A percentile compares a stretch with the other conserved stretches of the same genome.
phyloP scores from a whole-genome alignment of 2,113 vertebrate species.

The Elachura formosa region DNA sequence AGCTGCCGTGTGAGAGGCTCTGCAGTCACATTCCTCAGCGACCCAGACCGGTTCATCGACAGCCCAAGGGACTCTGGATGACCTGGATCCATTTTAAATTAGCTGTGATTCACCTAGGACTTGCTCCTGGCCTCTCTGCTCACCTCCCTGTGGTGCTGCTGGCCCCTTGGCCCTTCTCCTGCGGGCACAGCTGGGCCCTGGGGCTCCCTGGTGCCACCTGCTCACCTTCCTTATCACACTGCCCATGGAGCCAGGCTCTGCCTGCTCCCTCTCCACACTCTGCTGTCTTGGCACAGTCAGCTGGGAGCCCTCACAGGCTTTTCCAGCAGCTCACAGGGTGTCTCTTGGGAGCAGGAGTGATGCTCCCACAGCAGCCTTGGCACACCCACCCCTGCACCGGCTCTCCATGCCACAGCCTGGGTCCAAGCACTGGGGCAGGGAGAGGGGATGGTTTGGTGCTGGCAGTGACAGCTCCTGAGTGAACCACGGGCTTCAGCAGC shows the following conservation, averaged over 20 bases:
- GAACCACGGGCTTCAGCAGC: rapidly evolving
- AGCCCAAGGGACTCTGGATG: constrained; percentile 6
- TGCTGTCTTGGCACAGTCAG: not conserved
- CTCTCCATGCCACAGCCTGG: not conserved
- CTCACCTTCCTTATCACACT: rapidly evolving
- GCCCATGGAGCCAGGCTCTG: not conserved
- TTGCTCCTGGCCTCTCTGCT: not conserved
- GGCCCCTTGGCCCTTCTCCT: rapidly evolving
- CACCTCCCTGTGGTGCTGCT: not conserved
- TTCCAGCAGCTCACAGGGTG: not conserved
- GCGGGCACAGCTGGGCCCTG: rapidly evolving
- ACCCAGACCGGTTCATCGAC: constrained; percentile 10
- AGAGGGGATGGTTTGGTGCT: rapidly evolving
- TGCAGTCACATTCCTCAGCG: not conserved
- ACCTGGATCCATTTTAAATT: constrained; percentile 59
- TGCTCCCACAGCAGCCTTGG: not conserved
- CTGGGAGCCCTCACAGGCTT: rapidly evolving
- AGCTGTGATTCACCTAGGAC: constrained; percentile 26
- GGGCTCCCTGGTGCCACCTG: rapidly evolving
- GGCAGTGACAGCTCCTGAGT: rapidly evolving
- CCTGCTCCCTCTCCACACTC: not conserved
- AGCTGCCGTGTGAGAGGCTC: not conserved
- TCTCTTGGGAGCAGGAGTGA: not conserved
- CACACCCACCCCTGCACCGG: rapidly evolving
- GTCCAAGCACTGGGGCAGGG: not conserved